Evolutionary conservation across 2,113 vertebrate species (phyloP).

Genomic region (Colinus virginianus): DNA sequence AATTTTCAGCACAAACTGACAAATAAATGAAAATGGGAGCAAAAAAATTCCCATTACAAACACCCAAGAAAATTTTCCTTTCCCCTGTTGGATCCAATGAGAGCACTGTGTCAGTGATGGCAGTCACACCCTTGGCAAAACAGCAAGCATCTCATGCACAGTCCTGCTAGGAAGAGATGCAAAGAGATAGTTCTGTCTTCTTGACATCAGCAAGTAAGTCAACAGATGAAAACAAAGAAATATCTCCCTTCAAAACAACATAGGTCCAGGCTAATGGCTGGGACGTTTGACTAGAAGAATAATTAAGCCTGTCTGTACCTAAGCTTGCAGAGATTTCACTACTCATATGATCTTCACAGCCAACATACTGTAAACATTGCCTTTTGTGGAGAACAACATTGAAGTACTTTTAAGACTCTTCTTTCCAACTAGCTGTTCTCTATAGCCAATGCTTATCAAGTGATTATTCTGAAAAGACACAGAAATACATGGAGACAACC

Average conservation of each 20-base stretch:
- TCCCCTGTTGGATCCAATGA: neutral
- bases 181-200: neutral
- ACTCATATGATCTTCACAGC: neutral
- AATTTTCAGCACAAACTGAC: neutral
- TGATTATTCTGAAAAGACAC: neutral
- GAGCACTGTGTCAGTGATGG: neutral
- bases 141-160: neutral
- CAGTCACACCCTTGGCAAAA: neutral
- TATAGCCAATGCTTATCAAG: neutral
- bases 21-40: neutral
- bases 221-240: neutral
- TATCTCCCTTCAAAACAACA: neutral
- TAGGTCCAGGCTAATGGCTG: neutral
- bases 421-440: neutral
- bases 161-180: neutral
- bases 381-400: neutral
- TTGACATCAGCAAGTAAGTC: neutral
- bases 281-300: neutral
- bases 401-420: neutral
- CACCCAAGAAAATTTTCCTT: neutral
- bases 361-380: neutral
- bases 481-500: neutral
- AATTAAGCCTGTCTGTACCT: neutral
- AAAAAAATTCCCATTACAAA: neutral
- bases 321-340: neutral